Conservation (phyloP, 2,797 vertebrate genomes). For the Malurus splendens region DNA sequence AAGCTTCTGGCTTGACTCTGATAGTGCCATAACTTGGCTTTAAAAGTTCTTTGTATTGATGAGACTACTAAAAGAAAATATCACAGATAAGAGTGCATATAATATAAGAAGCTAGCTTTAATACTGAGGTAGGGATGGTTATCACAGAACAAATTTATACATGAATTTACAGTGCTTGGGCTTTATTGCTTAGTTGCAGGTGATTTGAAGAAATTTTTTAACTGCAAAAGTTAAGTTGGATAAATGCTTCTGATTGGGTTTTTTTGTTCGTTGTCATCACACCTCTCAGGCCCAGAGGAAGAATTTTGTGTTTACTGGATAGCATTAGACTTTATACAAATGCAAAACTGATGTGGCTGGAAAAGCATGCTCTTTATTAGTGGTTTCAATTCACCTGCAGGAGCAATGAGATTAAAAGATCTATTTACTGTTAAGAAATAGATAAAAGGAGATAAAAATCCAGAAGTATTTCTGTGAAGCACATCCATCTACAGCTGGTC, state of each 20-base stretch:
- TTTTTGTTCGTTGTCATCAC: neutral
- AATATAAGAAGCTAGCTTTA: neutral
- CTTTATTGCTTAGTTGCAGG: neutral
- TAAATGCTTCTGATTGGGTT: neutral
- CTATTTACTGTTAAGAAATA: neutral
- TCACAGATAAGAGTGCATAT: slow-evolving; percentile 2
- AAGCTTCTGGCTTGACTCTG: slow-evolving; percentile 19
- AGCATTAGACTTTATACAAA: neutral
- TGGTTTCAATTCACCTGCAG: neutral
- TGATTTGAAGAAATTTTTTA: neutral
- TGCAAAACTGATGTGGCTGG: neutral
- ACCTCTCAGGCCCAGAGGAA: neutral
- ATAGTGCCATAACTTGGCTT: neutral
- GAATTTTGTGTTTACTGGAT: neutral
- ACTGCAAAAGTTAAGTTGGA: neutral
- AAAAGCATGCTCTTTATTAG: neutral
- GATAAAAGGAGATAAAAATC: neutral
- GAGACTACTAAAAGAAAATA: neutral
- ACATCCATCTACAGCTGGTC: slow-evolving; percentile 2
- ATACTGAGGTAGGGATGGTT: neutral
- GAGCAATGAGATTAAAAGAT: neutral
- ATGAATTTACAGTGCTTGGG: neutral
- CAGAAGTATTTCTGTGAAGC: neutral
- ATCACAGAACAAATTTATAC: neutral
- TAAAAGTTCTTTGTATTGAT: slow-evolving; percentile 17